Evolutionary conservation across 2,888 invertebrate genomes (phyloP).

Genomic region (Campoplex capitator): DNA sequence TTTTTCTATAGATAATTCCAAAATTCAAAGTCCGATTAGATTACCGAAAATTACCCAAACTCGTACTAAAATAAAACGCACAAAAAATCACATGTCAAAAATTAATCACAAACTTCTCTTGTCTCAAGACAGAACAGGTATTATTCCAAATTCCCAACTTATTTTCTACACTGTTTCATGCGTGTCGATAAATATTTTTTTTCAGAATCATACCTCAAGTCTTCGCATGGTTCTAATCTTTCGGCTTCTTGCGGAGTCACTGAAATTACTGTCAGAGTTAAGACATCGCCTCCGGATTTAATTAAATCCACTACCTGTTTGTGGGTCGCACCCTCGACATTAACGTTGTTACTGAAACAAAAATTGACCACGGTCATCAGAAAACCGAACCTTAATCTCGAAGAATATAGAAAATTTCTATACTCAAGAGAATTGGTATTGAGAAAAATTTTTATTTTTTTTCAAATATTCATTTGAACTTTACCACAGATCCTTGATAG

Average conservation of each 20-base stretch:
- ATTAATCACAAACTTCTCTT: too few relatives aligned
- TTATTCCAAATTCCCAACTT: too few relatives aligned
- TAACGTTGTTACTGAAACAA: constrained; percentile 96
- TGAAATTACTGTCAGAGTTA: constrained; percentile 98
- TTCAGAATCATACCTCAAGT: constrained; percentile 78
- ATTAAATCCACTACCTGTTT: constrained; percentile 99
- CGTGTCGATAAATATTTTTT: background rate
- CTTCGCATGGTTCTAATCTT: constrained; percentile 84
- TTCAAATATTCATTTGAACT: too few relatives aligned
- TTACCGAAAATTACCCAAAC: too few relatives aligned
- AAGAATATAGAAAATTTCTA: background rate
- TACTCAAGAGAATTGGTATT: background rate
- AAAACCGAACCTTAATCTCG: background rate
- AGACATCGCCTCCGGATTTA: constrained; percentile 98
- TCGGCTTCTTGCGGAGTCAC: constrained; percentile 94
- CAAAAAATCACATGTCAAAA: too few relatives aligned
- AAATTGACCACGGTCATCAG: background rate
- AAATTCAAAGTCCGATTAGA: background rate
- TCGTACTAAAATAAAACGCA: too few relatives aligned
- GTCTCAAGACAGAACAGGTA: too few relatives aligned
- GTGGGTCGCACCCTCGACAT: constrained; percentile 99
- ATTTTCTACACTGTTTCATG: too few relatives aligned
- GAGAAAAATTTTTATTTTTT: background rate
- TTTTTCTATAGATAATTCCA: background rate
- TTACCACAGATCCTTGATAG: too few relatives aligned